A percentile compares a stretch with the other conserved stretches of the same genome.
phyloP scores from a whole-genome alignment of 2,113 vertebrate species.

The Coreoperca whiteheadi region DNA sequence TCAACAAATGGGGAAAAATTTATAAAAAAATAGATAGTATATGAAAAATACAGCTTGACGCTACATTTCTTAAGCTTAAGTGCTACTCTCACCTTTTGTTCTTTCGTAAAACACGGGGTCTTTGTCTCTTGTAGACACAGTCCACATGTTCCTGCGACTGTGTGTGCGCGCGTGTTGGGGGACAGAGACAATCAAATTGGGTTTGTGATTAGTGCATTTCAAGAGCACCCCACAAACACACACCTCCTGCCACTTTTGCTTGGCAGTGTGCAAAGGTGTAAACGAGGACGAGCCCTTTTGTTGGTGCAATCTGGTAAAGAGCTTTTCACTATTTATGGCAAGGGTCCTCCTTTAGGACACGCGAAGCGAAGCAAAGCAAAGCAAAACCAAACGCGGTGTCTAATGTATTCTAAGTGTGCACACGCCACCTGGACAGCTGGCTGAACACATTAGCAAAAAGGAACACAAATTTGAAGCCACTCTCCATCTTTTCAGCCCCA shows the following conservation, averaged over 20 bases:
- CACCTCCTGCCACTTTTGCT: slow-evolving; percentile 5
- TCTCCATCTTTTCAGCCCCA: slow-evolving; percentile 17
- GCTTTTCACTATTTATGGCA: slow-evolving; percentile 54
- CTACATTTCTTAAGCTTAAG: background rate
- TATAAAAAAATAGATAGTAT: background rate
- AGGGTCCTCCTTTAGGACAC: slow-evolving; percentile 45
- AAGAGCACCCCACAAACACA: background rate
- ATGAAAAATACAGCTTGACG: background rate
- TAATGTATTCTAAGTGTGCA: slow-evolving; percentile 57
- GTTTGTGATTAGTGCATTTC: background rate
- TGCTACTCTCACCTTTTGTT: background rate
- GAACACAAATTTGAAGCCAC: slow-evolving; percentile 26
- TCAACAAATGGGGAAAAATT: background rate
- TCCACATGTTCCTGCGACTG: background rate
- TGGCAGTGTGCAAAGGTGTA: slow-evolving; percentile 36
- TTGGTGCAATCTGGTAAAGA: slow-evolving; percentile 58
- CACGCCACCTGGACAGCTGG: slow-evolving; percentile 53
- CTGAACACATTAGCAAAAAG: slow-evolving; percentile 44
- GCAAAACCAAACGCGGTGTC: slow-evolving; percentile 21
- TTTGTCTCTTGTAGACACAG: background rate
- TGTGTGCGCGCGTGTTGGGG: background rate
- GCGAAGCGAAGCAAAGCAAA: slow-evolving; percentile 11
- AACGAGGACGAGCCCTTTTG: slow-evolving; percentile 56
- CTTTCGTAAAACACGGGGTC: background rate
- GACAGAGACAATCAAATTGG: background rate